Evolutionary conservation across 1,140 invertebrate species (phyloP).

Genomic region (Anoplolepis gracilipes): DNA sequence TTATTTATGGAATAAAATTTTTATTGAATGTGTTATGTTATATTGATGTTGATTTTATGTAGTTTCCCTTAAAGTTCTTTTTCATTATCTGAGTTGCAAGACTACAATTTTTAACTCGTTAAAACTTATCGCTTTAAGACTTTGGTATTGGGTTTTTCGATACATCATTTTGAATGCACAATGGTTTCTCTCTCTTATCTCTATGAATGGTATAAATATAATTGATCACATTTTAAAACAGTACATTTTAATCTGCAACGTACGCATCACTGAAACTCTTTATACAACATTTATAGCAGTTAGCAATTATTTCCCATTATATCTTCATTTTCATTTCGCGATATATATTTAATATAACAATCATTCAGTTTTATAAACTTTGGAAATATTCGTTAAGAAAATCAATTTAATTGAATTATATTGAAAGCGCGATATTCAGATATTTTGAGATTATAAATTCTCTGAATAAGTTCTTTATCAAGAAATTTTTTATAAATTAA

Average conservation of each 20-base stretch:
- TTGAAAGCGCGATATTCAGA: not conserved
- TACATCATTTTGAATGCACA: not conserved
- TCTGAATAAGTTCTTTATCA: not conserved
- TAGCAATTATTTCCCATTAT: not conserved
- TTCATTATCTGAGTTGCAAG: constrained; percentile 29
- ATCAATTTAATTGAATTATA: not conserved
- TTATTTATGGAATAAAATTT: constrained; percentile 41
- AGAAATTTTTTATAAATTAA: not conserved
- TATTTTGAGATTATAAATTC: not conserved
- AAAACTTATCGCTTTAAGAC: constrained; percentile 19
- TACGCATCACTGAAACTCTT: not conserved
- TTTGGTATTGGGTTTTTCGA: not conserved
- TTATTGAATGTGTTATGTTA: constrained; percentile 28
- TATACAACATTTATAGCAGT: not conserved
- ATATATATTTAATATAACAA: constrained; percentile 20
- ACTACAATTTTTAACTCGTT: constrained; percentile 56
- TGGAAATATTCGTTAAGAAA: not conserved
- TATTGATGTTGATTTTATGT: constrained; percentile 43
- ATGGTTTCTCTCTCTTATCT: too few species aligned
- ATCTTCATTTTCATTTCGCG: not conserved
- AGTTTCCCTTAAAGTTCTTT: constrained; percentile 40
- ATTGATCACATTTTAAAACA: constrained; percentile 7
- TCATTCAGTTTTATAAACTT: constrained; percentile 24
- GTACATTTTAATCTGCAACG: constrained; percentile 15
- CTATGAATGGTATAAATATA: not conserved